Evolutionary conservation across 1,140 invertebrate species (phyloP).

Genomic region (Diorhabda carinulata): DNA sequence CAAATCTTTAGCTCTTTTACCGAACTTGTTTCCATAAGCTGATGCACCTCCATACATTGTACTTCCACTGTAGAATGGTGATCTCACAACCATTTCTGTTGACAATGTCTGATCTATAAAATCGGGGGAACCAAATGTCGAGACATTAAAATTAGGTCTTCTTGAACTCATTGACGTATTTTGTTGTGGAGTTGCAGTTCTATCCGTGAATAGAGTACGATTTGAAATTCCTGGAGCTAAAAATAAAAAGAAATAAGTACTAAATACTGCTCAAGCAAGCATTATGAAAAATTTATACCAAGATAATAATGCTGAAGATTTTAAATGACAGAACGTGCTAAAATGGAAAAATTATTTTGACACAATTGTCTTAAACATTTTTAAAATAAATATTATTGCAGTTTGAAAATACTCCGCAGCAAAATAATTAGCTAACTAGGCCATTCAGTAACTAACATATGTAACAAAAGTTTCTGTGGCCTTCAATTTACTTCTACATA

Average conservation of each 20-base stretch:
- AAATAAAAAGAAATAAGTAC: slow-evolving; percentile 14
- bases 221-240: slow-evolving; percentile 15
- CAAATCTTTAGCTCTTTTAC: slow-evolving; percentile 31
- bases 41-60: slow-evolving; percentile 77
- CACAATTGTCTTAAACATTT: too few relatives aligned
- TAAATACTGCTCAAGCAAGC: neutral
- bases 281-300: neutral
- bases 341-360: too few relatives aligned
- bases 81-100: slow-evolving; percentile 50
- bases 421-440: too few relatives aligned
- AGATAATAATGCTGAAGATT: too few relatives aligned
- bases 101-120: slow-evolving; percentile 44
- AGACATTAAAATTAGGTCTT: slow-evolving; percentile 57
- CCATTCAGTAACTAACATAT: too few relatives aligned
- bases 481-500: too few relatives aligned
- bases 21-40: slow-evolving; percentile 53
- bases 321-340: too few relatives aligned
- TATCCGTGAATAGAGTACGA: slow-evolving; percentile 32
- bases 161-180: slow-evolving; percentile 49
- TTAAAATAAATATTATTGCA: too few relatives aligned
- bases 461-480: too few relatives aligned
- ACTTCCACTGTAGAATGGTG: slow-evolving; percentile 77
- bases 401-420: too few relatives aligned
- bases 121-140: slow-evolving; percentile 45
- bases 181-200: slow-evolving; percentile 30